Evolutionary conservation across 2,888 invertebrate species (phyloP).

Genomic region (Deilephila porcellus): DNA sequence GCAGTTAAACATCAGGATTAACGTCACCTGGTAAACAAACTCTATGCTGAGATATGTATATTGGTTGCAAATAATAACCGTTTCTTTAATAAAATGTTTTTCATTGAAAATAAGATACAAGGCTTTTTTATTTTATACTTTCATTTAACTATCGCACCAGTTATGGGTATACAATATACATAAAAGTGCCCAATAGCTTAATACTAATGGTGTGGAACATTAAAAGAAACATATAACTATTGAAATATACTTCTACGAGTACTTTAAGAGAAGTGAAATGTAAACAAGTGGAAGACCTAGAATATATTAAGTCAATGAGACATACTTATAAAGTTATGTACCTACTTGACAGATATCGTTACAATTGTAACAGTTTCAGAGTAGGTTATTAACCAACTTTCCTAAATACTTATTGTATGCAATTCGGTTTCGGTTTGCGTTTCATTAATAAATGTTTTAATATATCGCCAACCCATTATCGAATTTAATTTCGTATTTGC

Average conservation of each 20-base stretch:
- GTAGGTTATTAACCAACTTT: neutral
- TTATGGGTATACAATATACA: neutral
- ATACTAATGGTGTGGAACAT: neutral
- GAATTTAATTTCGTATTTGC: neutral
- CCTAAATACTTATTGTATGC: neutral
- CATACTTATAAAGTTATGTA: neutral
- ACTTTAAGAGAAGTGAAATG: neutral
- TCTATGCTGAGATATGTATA: no score
- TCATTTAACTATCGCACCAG: neutral
- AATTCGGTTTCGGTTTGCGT: neutral
- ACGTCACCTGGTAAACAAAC: no score
- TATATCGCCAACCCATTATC: neutral
- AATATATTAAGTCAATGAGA: no score
- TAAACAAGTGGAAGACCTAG: neutral
- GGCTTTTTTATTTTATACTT: neutral
- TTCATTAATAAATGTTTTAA: neutral
- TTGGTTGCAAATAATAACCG: no score
- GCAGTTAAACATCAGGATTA: no score
- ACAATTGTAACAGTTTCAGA: neutral
- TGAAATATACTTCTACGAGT: neutral
- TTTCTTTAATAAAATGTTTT: no score
- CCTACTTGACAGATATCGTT: neutral
- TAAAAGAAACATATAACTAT: neutral
- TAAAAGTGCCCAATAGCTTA: neutral
- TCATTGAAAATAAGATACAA: no score